These are phyloP conservation scores for Agrilus planipennis DNA, from an alignment of 1,140 invertebrate species.

Conservation along the genomic window DNA sequence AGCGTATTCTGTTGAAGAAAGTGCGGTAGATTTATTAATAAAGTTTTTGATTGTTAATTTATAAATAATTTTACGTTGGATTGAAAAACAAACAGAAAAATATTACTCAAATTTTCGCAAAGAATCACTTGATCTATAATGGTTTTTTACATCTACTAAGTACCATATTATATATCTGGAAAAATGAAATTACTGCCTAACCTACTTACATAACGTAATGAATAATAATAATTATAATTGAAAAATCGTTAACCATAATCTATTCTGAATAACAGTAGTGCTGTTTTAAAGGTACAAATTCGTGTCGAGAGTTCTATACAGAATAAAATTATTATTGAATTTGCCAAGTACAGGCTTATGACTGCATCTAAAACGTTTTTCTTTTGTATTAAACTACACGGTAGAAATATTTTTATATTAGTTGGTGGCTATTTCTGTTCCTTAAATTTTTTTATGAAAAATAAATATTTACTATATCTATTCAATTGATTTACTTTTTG, in stretches of 20 bases:
- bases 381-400: neutral
- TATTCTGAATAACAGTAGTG: constrained; percentile 30
- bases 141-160: neutral
- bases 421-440: neutral
- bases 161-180: constrained; percentile 2
- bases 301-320: constrained; percentile 32
- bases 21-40: constrained; percentile 1
- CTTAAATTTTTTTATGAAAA: neutral
- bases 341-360: constrained; percentile 20
- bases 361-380: constrained; percentile 14
- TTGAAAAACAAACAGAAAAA: no score
- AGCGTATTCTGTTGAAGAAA: neutral
- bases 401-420: neutral
- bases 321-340: constrained; percentile 29
- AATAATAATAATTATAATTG: constrained; percentile 24
- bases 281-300: constrained; percentile 33
- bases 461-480: neutral
- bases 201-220: constrained; percentile 18
- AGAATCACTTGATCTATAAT: neutral
- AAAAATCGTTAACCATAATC: constrained; percentile 19
- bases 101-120: neutral
- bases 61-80: no score
- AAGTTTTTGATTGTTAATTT: no score
- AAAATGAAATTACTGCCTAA: constrained; percentile 18
- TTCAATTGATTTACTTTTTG: no score